Evolutionary conservation across 1,140 invertebrate genomes (phyloP), one percentile per base, ranked within the genome.

Genomic region (Cephus cinctus): DNA sequence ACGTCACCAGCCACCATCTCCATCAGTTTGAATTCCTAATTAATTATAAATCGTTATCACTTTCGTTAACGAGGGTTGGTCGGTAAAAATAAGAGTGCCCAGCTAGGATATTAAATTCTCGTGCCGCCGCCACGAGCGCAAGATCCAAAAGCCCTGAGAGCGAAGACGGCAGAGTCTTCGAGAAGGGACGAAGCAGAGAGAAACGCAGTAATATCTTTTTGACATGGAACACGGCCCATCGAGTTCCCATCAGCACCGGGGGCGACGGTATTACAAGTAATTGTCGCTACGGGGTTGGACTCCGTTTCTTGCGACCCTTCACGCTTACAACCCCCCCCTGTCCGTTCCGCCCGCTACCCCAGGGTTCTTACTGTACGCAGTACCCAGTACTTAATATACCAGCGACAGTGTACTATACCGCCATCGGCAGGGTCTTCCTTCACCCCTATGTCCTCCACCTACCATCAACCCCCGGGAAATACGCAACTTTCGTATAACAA

Each of bases 221-320:
- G 59, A 50, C 32, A 50, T 32, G 46, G 36, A 47, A 50, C 43
- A 63, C 61, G 56, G 59, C 63, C 64, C 61, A 65, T 67, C 60
- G 62, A 66, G 57, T 59, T 54, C 56, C 56, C 56, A 58, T 63
- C 53, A 61, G 49, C 23, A 59, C 52, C 57, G 44, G 38, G 55
- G 57, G 63, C 56, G 52, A 63, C 61, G 57, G 61, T 60, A 65
- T 67, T 67, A 67, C 65, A 65, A 65, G 65, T 67, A 67, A 67
- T 67, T 67, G 65, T 67, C 57, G 59, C 65, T 52, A 47, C 50
- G 47, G 57, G 59, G 52, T 58, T 57, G 38, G 14, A n/a, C n/a
- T n/a, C n/a, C n/a, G n/a, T n/a, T n/a, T n/a, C n/a, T n/a, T n/a
- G n/a, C n/a, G n/a, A n/a, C n/a, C n/a, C n/a, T n/a, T n/a, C n/a